phyloP scores from a whole-genome alignment of 2,113 vertebrate genomes.

The Pomatostomus ruficeps region DNA sequence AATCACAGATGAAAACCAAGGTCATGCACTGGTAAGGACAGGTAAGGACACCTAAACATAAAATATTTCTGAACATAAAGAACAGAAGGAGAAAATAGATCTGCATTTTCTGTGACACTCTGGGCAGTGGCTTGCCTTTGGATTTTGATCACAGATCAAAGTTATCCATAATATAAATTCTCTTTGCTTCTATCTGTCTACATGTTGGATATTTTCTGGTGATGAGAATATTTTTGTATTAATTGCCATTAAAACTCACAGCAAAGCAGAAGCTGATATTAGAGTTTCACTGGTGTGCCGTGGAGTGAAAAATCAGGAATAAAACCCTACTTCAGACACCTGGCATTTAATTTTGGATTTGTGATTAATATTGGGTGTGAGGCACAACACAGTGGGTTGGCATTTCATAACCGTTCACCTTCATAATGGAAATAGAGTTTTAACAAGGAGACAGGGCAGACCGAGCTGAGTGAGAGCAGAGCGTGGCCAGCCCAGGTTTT shows the following conservation, averaged over 20 bases:
- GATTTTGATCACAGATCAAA: neutral
- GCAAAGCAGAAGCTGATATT: neutral
- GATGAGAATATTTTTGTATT: neutral
- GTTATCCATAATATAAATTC: neutral
- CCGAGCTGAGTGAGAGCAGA: neutral
- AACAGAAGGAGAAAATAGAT: neutral
- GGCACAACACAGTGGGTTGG: neutral
- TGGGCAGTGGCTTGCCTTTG: neutral
- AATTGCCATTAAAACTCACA: neutral
- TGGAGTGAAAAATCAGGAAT: neutral
- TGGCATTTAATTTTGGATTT: neutral
- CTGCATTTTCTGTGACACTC: neutral
- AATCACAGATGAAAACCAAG: neutral
- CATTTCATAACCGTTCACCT: neutral
- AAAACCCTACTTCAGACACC: neutral
- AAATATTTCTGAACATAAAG: neutral
- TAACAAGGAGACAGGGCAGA: neutral
- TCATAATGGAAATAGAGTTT: neutral
- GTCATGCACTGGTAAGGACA: neutral
- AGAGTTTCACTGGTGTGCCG: neutral
- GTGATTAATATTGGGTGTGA: neutral
- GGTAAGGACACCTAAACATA: neutral
- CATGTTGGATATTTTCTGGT: neutral
- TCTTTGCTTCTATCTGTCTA: neutral
- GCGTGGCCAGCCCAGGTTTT: neutral